A percentile compares a stretch with the other conserved stretches of the same genome.
These are phyloP conservation scores for Drosophila fuyamai DNA, from an alignment of 1,140 invertebrate species.

Conservation along the genomic window DNA sequence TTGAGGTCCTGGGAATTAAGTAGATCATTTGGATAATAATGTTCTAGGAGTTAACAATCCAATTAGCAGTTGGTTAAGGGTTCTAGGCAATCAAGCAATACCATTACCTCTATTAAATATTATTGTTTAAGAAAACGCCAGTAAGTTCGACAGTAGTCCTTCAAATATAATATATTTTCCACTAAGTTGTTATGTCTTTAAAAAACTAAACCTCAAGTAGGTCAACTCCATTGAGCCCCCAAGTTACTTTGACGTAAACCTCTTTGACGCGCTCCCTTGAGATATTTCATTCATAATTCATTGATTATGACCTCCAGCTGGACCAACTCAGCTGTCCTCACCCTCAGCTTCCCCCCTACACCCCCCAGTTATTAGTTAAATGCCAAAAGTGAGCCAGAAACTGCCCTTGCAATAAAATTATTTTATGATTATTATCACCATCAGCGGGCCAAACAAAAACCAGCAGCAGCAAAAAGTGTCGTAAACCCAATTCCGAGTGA, in stretches of 20 bases:
- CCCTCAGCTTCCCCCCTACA: slow-evolving; percentile 4
- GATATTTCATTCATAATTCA: slow-evolving; percentile 31
- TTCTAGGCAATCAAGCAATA: neutral
- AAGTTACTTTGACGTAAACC: neutral
- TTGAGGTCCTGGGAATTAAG: neutral
- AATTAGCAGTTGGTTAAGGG: neutral
- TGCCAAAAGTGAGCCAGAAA: slow-evolving; percentile 32
- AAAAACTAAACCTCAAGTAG: neutral
- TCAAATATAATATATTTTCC: too few relatives aligned
- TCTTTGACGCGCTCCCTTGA: neutral
- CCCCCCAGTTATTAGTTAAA: slow-evolving; percentile 56
- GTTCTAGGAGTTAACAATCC: slow-evolving; percentile 2
- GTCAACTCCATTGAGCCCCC: neutral
- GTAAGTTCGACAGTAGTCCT: too few relatives aligned
- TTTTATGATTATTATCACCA: slow-evolving; percentile 64
- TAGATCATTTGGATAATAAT: slow-evolving; percentile 11
- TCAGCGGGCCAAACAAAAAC: slow-evolving; percentile 20
- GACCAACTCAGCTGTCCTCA: slow-evolving; percentile 17
- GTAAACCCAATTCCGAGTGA: slow-evolving; percentile 57
- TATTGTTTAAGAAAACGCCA: too few relatives aligned
- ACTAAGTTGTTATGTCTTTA: too few relatives aligned
- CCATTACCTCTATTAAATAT: too few relatives aligned
- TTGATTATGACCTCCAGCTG: slow-evolving; percentile 4
- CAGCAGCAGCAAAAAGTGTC: slow-evolving; percentile 23
- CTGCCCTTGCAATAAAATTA: slow-evolving; percentile 51